A percentile compares a stretch with the other conserved stretches of the same genome.
Evolutionary conservation across 2,113 vertebrate species (phyloP).

Genomic region (Rafetus swinhoei): DNA sequence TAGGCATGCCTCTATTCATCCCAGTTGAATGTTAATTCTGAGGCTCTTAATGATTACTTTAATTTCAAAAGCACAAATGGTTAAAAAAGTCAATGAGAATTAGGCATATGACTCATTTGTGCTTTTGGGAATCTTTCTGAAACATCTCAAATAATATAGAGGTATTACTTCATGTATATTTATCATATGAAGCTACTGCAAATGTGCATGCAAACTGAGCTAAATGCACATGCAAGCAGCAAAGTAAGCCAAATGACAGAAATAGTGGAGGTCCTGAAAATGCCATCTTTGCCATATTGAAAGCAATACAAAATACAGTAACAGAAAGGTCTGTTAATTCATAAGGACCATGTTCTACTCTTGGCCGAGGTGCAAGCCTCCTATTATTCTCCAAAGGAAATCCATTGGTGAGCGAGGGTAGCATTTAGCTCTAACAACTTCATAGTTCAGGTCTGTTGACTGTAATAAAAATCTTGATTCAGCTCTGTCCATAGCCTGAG

Average conservation of each 20-base stretch:
- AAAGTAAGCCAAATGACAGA: not conserved
- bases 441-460: not conserved
- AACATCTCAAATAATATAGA: not conserved
- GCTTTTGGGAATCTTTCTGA: not conserved
- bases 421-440: not conserved
- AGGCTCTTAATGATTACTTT: not conserved
- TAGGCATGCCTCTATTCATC: not conserved
- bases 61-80: not conserved
- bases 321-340: not conserved
- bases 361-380: too few species aligned
- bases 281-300: not conserved
- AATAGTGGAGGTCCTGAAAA: not conserved
- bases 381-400: not conserved
- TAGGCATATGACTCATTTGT: not conserved
- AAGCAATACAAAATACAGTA: not conserved
- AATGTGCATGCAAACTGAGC: not conserved
- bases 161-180: not conserved
- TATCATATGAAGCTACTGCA: not conserved
- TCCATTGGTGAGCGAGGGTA: not conserved
- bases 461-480: not conserved
- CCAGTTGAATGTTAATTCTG: not conserved
- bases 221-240: not conserved
- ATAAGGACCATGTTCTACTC: not conserved
- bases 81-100: not conserved
- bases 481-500: not conserved